A percentile compares a stretch with the other conserved stretches of the same genome.
Conservation (phyloP, 2,888 invertebrate genomes). For the Andrena bicolor region DNA sequence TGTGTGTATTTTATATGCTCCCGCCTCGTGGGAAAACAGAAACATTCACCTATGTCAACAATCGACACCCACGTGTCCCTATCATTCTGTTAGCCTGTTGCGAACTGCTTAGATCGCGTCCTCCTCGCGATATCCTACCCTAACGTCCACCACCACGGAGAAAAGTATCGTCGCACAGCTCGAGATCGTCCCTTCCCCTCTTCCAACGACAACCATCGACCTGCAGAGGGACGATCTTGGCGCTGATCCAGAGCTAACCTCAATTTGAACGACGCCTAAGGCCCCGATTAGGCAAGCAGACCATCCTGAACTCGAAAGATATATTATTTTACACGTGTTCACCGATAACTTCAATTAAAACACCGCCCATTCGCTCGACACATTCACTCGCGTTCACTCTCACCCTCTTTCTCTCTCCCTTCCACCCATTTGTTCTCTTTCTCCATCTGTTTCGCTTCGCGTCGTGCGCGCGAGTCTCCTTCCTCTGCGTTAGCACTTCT, state of each 20-base stretch:
- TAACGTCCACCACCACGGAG: constrained; percentile 16
- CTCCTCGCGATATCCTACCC: not conserved
- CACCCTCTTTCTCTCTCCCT: not conserved
- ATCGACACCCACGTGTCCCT: constrained; percentile 11
- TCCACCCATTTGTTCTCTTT: not conserved
- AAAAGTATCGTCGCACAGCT: constrained; percentile 16
- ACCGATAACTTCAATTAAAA: constrained; percentile 29
- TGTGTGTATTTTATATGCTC: constrained; percentile 59
- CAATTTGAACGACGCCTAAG: constrained; percentile 65
- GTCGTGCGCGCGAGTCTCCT: constrained; percentile 23
- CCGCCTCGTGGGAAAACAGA: constrained; percentile 47
- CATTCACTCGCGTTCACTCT: constrained; percentile 10
- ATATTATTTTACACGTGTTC: constrained; percentile 30
- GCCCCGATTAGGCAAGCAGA: constrained; percentile 70
- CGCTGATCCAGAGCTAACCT: constrained; percentile 23
- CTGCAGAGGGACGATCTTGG: constrained; percentile 4
- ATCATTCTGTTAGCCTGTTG: constrained; percentile 11
- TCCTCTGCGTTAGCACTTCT: constrained; percentile 2
- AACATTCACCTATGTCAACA: constrained; percentile 38
- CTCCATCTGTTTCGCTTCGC: not conserved
- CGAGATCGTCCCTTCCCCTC: constrained; percentile 12
- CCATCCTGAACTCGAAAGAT: constrained; percentile 59
- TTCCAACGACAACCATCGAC: not conserved
- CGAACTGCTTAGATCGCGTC: constrained; percentile 1
- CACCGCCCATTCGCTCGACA: not conserved